Evolutionary conservation across 2,797 vertebrate species (phyloP).

Genomic region (Onychomys arenicola): DNA sequence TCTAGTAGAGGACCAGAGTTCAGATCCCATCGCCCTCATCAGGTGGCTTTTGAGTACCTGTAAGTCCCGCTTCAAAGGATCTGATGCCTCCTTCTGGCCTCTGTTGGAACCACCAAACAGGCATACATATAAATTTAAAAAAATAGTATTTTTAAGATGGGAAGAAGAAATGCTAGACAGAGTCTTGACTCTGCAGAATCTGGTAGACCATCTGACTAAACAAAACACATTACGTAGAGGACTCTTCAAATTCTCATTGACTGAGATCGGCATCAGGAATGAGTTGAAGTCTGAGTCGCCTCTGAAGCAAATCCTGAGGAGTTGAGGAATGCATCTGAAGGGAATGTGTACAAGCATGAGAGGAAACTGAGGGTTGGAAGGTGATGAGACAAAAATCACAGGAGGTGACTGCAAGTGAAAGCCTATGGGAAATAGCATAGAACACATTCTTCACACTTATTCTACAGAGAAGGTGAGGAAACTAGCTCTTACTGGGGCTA

Average conservation of each 20-base stretch:
- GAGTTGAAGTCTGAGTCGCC: constrained; percentile 26
- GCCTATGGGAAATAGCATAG: background rate
- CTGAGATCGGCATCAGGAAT: background rate
- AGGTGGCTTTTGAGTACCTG: background rate
- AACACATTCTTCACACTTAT: background rate
- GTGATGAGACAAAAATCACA: background rate
- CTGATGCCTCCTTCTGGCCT: background rate
- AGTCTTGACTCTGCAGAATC: background rate
- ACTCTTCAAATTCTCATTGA: constrained; percentile 10
- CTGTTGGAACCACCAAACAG: background rate
- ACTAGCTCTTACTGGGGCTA: background rate
- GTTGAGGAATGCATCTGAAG: constrained; percentile 19
- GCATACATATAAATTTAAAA: background rate
- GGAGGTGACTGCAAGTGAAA: constrained; percentile 5
- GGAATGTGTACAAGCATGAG: background rate
- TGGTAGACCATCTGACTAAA: constrained; percentile 17
- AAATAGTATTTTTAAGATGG: background rate
- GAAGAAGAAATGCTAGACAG: background rate
- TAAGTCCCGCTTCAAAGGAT: background rate
- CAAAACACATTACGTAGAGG: background rate
- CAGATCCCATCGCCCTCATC: background rate
- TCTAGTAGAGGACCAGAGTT: background rate
- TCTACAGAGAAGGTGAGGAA: background rate
- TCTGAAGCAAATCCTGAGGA: constrained; percentile 13
- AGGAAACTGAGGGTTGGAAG: constrained; percentile 25